These are phyloP conservation scores for Melanostigma gelatinosum DNA, from an alignment of 2,113 vertebrate genomes.

Conservation along the genomic window DNA sequence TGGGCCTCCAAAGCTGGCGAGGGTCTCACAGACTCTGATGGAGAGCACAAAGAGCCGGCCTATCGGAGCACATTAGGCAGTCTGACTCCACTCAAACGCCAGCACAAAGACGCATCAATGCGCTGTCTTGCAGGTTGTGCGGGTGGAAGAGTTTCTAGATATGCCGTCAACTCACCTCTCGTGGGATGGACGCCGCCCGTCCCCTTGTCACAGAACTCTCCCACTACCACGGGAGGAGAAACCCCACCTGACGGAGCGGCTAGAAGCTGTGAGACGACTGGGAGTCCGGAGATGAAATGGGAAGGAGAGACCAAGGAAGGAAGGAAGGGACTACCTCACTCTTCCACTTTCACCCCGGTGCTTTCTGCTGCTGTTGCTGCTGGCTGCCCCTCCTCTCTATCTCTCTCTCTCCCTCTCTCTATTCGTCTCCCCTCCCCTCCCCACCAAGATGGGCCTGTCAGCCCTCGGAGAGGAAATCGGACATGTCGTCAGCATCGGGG, in stretches of 20 bases:
- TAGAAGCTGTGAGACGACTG: constrained; percentile 41
- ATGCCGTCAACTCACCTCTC: constrained; percentile 66
- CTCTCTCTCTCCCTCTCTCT: not conserved
- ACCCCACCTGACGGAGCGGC: constrained; percentile 42
- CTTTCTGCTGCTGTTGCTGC: constrained; percentile 18
- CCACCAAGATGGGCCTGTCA: constrained; percentile 50
- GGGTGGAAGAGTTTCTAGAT: constrained; percentile 12
- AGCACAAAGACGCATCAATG: not conserved
- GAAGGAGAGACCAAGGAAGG: constrained; percentile 44
- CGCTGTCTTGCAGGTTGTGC: not conserved
- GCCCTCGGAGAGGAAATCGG: constrained; percentile 53
- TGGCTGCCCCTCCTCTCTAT: constrained; percentile 31
- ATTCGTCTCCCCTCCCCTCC: constrained; percentile 29
- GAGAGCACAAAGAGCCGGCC: constrained; percentile 5
- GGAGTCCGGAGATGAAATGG: constrained; percentile 57
- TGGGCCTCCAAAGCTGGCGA: not conserved
- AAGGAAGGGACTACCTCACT: constrained; percentile 63
- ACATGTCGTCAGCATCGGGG: constrained; percentile 49
- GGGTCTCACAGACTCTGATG: not conserved
- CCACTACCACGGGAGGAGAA: constrained; percentile 40
- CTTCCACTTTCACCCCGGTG: constrained; percentile 63
- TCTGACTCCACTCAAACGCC: constrained; percentile 2
- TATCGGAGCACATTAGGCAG: constrained; percentile 1
- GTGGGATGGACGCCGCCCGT: constrained; percentile 21
- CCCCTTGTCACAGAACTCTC: constrained; percentile 10